Base-by-base conservation (phyloP, 2,797 vertebrate genomes). In the Scarus forsteni region DNA sequence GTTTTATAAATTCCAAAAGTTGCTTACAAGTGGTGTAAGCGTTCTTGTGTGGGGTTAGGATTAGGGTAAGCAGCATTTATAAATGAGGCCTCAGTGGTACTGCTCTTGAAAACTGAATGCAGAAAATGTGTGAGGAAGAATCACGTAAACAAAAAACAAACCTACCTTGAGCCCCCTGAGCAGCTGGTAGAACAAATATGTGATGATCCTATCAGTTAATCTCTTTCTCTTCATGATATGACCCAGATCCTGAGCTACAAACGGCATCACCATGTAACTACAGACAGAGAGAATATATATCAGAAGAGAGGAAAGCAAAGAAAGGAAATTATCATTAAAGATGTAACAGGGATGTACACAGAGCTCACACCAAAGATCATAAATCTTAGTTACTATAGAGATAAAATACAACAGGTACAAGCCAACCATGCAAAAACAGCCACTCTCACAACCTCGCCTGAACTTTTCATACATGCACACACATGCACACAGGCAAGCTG, bases 201-300 rank as follows among this genome's bases (percentile, higher is more conserved):
- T 85, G 49, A 92, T 91, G 73, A 95, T 88, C 40, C 87, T 90
- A 18, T 91, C 86, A 3, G 83, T 91, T 54, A 95, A 87, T 48
- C 85, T 93, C 65, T 84, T 89, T 66, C 8, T 94, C 84, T 94
- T 95, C 94, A 96, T 93, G 58, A 96, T 94, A 87, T 94, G 93
- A 12, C 91, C 66, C 55, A 95, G 87, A 75, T 95, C 95, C 77
- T 94, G 91, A 45, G 93, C 93, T 57, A 96, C 92, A 10, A 94
- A 93, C 0, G 95, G 95, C 95, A 95, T 95, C 34, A 95, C 95
- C 89, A 96, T 88, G 55, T 96, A 96, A 86, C 95, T 96, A 48
- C 0, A 84, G 69, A 50, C 3, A 83, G 60, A 50, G 35, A 72
- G n/a, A 64, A 40, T 38, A 27, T 27, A 27, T 27, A 27, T 4